These are phyloP conservation scores for Mormyrops attenuatus DNA, from an alignment of 2,797 vertebrate genomes.

Conservation along the genomic window DNA sequence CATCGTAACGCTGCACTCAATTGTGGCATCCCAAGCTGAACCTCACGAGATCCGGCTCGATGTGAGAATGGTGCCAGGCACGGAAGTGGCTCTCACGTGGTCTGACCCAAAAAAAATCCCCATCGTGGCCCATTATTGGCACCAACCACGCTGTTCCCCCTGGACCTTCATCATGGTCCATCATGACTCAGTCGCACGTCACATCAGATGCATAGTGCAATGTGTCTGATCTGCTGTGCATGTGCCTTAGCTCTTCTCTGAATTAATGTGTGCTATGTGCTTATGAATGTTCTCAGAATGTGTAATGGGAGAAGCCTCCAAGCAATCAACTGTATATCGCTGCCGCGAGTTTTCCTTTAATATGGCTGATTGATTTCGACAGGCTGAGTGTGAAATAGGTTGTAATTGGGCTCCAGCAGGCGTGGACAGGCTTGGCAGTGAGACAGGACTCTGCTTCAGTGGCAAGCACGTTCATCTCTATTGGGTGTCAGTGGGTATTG, in stretches of 20 bases:
- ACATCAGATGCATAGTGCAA: not conserved
- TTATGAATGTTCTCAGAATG: not conserved
- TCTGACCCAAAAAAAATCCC: not conserved
- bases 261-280: not conserved
- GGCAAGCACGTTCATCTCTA: not conserved
- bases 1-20: not conserved
- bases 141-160: not conserved
- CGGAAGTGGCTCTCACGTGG: not conserved
- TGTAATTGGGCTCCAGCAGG: slow-evolving; percentile 9
- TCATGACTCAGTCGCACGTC: not conserved
- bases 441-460: not conserved
- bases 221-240: not conserved
- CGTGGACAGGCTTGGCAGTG: not conserved
- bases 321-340: not conserved
- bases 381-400: not conserved
- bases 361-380: not conserved
- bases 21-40: not conserved
- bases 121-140: not conserved
- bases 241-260: not conserved
- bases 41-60: not conserved
- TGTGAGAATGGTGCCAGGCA: not conserved
- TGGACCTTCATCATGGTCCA: not conserved
- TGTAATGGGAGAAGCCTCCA: not conserved
- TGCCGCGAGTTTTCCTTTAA: not conserved
- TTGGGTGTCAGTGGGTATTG: not conserved